phyloP scores from a whole-genome alignment of 2,888 invertebrate species.

The Acanthoscelides obtectus region DNA sequence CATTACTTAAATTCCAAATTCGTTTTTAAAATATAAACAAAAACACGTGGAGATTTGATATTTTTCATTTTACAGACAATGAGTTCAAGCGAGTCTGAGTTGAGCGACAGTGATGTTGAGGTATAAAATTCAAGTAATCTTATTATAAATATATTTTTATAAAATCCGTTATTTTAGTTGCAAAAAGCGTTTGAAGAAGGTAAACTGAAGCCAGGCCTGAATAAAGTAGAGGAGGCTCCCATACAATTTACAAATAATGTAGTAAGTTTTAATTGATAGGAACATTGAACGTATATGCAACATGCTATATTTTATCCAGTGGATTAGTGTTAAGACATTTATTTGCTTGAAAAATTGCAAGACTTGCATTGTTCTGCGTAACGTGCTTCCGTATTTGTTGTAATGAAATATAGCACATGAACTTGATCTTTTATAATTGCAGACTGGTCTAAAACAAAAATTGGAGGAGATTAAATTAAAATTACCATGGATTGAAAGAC shows the following conservation, averaged over 20 bases:
- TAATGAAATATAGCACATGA: too few species aligned
- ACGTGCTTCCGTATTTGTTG: too few species aligned
- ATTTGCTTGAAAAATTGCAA: too few species aligned
- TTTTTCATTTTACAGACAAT: constrained; percentile 6
- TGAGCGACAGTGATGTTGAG: constrained; percentile 37
- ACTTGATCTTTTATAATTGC: constrained; percentile 17
- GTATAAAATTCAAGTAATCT: constrained; percentile 19
- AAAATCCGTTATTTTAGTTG: constrained; percentile 55
- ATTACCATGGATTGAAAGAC: constrained; percentile 79
- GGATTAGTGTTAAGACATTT: too few species aligned
- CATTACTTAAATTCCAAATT: too few species aligned
- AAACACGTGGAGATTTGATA: not conserved
- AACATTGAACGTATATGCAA: not conserved
- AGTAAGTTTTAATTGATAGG: constrained; percentile 49
- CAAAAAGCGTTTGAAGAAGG: constrained; percentile 88
- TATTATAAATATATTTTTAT: constrained; percentile 4
- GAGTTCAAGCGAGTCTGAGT: constrained; percentile 35
- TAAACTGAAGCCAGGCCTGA: constrained; percentile 79
- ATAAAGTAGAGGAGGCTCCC: constrained; percentile 58
- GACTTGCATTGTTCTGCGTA: too few species aligned
- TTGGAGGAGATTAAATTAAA: constrained; percentile 65
- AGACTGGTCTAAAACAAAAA: constrained; percentile 64
- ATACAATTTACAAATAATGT: constrained; percentile 67
- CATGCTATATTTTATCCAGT: too few species aligned
- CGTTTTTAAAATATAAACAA: not conserved